phyloP scores from a whole-genome alignment of 1,140 invertebrate species.

The Drosophila kurseongensis region DNA sequence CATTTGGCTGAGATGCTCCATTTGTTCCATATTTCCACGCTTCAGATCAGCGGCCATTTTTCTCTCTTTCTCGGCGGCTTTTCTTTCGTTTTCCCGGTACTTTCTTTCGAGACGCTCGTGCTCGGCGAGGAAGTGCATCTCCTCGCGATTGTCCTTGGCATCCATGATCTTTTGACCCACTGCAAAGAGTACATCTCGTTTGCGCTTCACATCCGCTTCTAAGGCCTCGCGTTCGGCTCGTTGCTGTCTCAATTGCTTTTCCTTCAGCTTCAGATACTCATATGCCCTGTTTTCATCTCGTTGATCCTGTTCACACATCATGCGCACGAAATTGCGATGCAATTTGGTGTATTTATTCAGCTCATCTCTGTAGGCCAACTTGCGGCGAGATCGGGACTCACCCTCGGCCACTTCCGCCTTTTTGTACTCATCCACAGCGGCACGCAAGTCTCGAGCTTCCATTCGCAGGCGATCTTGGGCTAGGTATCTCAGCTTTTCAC shows the following conservation, averaged over 20 bases:
- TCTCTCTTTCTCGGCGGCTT: conserved; percentile 44
- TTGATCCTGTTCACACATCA: conserved; percentile 68
- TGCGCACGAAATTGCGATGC: conserved; percentile 45
- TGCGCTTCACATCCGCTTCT: conserved; percentile 40
- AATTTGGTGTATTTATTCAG: conserved; percentile 51
- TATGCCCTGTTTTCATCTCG: conserved; percentile 58
- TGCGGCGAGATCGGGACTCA: conserved; percentile 4
- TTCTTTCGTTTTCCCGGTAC: conserved; percentile 56
- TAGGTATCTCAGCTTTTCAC: conserved; percentile 44
- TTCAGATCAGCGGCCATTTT: conserved; percentile 46
- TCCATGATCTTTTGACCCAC: conserved; percentile 67
- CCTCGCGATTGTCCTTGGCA: conserved; percentile 64
- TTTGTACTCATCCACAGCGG: conserved; percentile 50
- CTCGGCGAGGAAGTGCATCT: conserved; percentile 68
- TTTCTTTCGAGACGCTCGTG: conserved; percentile 64
- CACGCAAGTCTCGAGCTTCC: conserved; percentile 45
- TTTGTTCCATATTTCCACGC: conserved; percentile 51
- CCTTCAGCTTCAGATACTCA: conserved; percentile 55
- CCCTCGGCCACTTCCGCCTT: conserved; percentile 43
- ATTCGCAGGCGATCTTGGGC: conserved; percentile 57
- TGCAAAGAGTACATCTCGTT: conserved; percentile 49
- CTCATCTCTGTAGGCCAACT: conserved; percentile 56
- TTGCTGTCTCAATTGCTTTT: conserved; percentile 35
- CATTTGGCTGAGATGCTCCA: conserved; percentile 49
- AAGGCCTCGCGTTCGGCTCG: conserved; percentile 45